Percentiles rank a stretch among this genome's conserved stretches.
Evolutionary conservation across 2,797 vertebrate species (phyloP).

Genomic region (Scomberomorus guttatus): DNA sequence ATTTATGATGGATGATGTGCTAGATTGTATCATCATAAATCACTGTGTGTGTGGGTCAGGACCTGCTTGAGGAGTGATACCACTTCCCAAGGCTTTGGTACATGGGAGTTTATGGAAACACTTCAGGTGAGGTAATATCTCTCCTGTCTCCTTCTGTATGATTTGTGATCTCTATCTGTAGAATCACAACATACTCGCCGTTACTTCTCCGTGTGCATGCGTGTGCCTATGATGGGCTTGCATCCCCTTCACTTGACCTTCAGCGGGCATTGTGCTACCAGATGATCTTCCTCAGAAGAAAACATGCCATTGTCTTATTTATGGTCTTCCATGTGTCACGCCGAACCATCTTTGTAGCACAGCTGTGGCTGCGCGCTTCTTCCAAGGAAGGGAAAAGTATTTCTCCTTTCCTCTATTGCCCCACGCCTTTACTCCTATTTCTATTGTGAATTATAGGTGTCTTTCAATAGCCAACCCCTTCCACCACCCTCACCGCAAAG

Average conservation of each 20-base stretch:
- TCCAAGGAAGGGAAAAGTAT: constrained; percentile 75
- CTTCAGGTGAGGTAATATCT: constrained; percentile 81
- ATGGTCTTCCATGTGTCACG: constrained; percentile 75
- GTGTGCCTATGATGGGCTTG: constrained; percentile 41
- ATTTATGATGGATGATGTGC: constrained; percentile 75
- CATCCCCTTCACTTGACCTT: constrained; percentile 82
- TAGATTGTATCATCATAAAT: constrained; percentile 73
- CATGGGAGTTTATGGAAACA: constrained; percentile 81
- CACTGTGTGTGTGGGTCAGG: constrained; percentile 66
- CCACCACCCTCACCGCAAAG: constrained; percentile 64
- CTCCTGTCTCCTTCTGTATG: constrained; percentile 76
- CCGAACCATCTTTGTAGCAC: constrained; percentile 71
- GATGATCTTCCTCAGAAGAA: constrained; percentile 70
- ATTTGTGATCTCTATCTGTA: constrained; percentile 76
- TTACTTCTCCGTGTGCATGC: constrained; percentile 45
- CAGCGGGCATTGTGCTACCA: constrained; percentile 27
- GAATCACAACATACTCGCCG: constrained; percentile 51
- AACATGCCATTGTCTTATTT: constrained; percentile 84
- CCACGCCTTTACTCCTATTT: neutral
- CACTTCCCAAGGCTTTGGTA: constrained; percentile 78
- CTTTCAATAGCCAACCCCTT: constrained; percentile 55
- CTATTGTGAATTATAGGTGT: constrained; percentile 68
- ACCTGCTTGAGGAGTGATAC: constrained; percentile 72
- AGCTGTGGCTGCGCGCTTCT: constrained; percentile 58
- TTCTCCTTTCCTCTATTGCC: constrained; percentile 33